These are phyloP conservation scores for Abrostola triplasia DNA, from an alignment of 2,888 invertebrate genomes.

Conservation along the genomic window DNA sequence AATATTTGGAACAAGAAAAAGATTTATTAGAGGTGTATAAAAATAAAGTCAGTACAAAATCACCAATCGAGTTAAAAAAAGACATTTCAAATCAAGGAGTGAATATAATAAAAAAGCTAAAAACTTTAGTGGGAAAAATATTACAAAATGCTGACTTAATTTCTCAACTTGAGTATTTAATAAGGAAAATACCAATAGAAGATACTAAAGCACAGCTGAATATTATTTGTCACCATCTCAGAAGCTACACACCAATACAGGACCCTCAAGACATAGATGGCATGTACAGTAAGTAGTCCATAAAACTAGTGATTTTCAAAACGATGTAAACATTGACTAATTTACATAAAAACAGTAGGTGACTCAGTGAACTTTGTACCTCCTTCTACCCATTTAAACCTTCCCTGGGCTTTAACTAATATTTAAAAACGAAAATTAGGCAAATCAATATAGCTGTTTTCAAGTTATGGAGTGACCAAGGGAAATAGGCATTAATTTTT, in stretches of 20 bases:
- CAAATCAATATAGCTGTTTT: too few species aligned
- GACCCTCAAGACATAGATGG: fast-evolving
- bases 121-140: conserved; percentile 17
- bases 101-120: not conserved
- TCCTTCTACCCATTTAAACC: too few species aligned
- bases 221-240: conserved; percentile 37
- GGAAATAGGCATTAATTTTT: too few species aligned
- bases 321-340: too few species aligned
- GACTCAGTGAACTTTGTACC: too few species aligned
- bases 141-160: conserved; percentile 30
- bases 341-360: too few species aligned
- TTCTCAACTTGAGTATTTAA: conserved; percentile 43
- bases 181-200: conserved; percentile 44
- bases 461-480: too few species aligned
- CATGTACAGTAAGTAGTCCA: not conserved
- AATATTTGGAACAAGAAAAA: conserved; percentile 22
- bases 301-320: not conserved
- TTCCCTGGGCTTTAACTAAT: too few species aligned
- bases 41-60: not conserved
- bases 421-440: too few species aligned
- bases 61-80: too few species aligned
- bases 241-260: not conserved
- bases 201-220: conserved; percentile 41
- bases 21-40: not conserved
- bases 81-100: not conserved